phyloP scores from a whole-genome alignment of 2,113 vertebrate genomes.

The Okapia johnstoni region DNA sequence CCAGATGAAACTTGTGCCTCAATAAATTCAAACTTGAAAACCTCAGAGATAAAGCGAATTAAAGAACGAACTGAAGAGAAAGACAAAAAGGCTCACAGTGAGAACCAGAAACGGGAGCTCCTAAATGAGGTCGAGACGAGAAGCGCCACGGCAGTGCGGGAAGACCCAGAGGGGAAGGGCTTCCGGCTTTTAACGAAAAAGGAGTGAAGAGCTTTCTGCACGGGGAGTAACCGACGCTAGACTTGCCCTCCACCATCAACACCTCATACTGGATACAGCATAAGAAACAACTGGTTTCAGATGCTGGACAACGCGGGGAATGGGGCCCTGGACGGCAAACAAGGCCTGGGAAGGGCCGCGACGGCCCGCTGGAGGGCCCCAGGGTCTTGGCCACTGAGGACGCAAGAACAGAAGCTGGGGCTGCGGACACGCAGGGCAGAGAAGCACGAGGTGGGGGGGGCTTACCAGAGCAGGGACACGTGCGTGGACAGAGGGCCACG shows the following conservation, averaged over 20 bases:
- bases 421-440: accelerated
- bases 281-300: background rate
- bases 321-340: background rate
- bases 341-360: background rate
- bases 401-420: background rate
- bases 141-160: accelerated
- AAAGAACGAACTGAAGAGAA: no score
- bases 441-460: background rate
- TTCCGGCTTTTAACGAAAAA: background rate
- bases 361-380: background rate
- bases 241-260: background rate
- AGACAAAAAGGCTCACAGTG: background rate
- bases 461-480: background rate
- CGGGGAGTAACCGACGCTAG: background rate
- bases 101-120: background rate
- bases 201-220: background rate
- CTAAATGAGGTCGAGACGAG: background rate
- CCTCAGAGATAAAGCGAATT: background rate
- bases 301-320: accelerated
- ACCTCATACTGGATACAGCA: background rate
- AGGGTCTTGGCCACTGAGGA: background rate
- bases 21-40: accelerated
- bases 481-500: background rate
- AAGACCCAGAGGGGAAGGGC: background rate
- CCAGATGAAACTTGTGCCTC: background rate